Conservation (phyloP, 64 coral and sea anemone genomes). For the Acropora yongei region DNA sequence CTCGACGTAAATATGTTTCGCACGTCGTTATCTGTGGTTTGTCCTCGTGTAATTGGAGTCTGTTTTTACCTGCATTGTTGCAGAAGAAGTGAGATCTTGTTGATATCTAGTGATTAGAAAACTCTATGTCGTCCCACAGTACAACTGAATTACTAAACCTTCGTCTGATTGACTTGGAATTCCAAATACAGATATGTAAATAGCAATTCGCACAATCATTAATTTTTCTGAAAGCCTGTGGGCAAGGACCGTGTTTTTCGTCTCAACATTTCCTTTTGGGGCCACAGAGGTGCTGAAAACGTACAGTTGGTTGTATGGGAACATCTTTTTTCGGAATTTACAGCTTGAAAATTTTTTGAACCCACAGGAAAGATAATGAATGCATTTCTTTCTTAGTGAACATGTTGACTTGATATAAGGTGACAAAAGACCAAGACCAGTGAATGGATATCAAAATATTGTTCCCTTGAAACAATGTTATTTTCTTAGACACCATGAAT, state of each 20-base stretch:
- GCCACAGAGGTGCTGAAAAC: not conserved
- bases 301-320: not conserved
- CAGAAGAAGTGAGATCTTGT: not conserved
- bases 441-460: too few relatives aligned
- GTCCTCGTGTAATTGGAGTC: constrained; percentile 1
- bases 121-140: not conserved
- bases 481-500: too few relatives aligned
- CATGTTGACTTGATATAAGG: not conserved
- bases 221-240: not conserved
- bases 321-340: not conserved
- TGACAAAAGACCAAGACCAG: too few relatives aligned
- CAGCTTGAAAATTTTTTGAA: not conserved
- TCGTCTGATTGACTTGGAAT: not conserved
- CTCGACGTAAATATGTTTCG: constrained; percentile 9
- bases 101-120: constrained; percentile 1
- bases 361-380: not conserved
- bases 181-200: constrained; percentile 18
- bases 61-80: not conserved
- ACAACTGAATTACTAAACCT: too few relatives aligned
- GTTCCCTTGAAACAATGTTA: too few relatives aligned
- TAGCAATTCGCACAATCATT: not conserved
- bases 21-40: not conserved
- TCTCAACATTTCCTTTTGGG: not conserved
- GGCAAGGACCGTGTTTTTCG: too few relatives aligned
- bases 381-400: not conserved